These are phyloP conservation scores for Mizuhopecten yessoensis DNA, from an alignment of 1,140 invertebrate genomes.

Conservation along the genomic window DNA sequence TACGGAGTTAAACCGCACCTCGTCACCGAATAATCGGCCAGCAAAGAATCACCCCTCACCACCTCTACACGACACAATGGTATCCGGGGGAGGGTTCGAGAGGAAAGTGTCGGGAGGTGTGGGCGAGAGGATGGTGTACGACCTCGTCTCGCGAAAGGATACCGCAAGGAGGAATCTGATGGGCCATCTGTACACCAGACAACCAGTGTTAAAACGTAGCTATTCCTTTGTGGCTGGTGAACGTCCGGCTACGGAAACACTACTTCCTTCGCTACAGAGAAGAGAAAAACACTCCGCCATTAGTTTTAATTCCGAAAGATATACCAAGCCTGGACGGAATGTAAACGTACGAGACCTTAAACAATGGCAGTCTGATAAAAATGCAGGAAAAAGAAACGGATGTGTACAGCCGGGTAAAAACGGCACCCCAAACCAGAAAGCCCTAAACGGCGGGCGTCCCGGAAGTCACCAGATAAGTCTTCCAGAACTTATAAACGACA, in stretches of 20 bases:
- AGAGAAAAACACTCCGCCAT: constrained; percentile 20
- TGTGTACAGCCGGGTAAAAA: not conserved
- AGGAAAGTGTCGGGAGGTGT: not conserved
- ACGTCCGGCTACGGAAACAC: constrained; percentile 40
- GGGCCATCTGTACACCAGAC: constrained; percentile 44
- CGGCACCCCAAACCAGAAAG: not conserved
- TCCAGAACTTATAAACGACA: constrained; percentile 42
- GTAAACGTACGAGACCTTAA: not conserved
- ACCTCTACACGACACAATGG: not conserved
- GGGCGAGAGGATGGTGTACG: not conserved
- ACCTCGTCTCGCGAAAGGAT: constrained; percentile 45
- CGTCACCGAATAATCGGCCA: no score
- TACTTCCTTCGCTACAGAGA: constrained; percentile 37
- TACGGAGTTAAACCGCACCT: no score
- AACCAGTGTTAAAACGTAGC: constrained; percentile 43
- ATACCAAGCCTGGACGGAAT: not conserved
- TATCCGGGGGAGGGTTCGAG: not conserved
- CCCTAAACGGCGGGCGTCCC: constrained; percentile 17
- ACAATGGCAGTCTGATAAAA: constrained; percentile 10
- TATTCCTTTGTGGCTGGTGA: constrained; percentile 49
- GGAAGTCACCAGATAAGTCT: constrained; percentile 42
- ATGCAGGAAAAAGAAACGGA: constrained; percentile 18
- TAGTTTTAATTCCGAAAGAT: constrained; percentile 30
- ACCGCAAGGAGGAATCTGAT: constrained; percentile 41
- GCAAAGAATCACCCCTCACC: not conserved